phyloP scores from a whole-genome alignment of 2,113 vertebrate genomes.

The Urocynchramus pylzowi region DNA sequence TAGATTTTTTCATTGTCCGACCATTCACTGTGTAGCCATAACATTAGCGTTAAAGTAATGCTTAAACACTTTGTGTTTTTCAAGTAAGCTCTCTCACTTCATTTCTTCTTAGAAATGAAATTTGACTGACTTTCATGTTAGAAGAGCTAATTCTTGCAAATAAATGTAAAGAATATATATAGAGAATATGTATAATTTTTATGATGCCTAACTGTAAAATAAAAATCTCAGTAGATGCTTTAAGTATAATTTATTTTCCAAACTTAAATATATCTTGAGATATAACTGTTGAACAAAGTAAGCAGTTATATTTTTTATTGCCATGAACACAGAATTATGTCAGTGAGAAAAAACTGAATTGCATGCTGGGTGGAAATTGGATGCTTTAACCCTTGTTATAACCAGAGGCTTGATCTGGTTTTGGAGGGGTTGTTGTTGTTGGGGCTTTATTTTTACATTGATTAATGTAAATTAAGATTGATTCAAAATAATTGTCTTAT shows the following conservation, averaged over 20 bases:
- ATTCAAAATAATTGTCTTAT: not conserved
- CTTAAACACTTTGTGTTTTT: not conserved
- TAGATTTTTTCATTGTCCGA: not conserved
- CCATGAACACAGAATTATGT: not conserved
- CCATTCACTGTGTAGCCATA: not conserved
- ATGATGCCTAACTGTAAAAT: not conserved
- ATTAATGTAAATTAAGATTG: not conserved
- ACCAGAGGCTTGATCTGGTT: not conserved
- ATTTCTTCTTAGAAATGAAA: not conserved
- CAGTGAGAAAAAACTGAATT: not conserved
- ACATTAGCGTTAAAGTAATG: not conserved
- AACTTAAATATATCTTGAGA: not conserved
- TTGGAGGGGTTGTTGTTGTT: not conserved
- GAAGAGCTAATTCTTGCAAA: not conserved
- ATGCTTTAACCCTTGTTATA: not conserved
- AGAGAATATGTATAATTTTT: not conserved
- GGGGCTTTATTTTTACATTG: not conserved
- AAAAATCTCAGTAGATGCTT: not conserved
- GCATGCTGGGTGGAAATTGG: not conserved
- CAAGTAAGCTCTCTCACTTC: not conserved
- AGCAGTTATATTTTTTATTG: not conserved
- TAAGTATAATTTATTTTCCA: not conserved
- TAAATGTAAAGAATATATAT: not conserved
- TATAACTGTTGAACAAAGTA: not conserved
- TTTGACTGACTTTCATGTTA: not conserved